Base-by-base conservation (phyloP, 2,113 vertebrate genomes). In the Hippocampus mohnikei region DNA sequence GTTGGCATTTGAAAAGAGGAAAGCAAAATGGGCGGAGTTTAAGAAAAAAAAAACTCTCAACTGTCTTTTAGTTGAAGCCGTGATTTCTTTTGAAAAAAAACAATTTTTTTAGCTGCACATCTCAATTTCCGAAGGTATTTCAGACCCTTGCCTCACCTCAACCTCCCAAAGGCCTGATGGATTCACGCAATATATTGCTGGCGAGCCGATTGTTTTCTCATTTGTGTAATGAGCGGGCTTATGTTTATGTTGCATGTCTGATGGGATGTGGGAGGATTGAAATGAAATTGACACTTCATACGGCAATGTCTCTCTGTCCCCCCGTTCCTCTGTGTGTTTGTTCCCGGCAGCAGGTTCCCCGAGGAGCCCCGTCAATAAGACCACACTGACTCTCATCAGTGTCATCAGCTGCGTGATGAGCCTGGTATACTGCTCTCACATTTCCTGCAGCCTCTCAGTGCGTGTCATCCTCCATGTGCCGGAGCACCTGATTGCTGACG, bases 311-410 rank as follows among this genome's bases (percentile, higher is more conserved):
- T 62, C 64, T 46, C 66, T 71, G 44, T 12, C 50, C 70, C 70
- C 33, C 61, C 72, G 10, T 16, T 53, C 63, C 40, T 56, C 23
- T 74, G 42, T 81, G 44, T 5, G 2, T 42, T 66, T 48, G 1
- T 16, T 23, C 40, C 70, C 63, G 76, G 62, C 75, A 92, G 92
- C 95, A 92, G 97, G 96, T 48, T 99, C 97, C 37, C 96, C 97
- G 0, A 90, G 97, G 48, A 98, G 96, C 86, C 96, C 97, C 0
- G 94, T 99, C 89, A 98, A 95, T 87, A 98, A 99, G 92, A 98
- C 96, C 80, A 98, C 96, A 1, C 91, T 99, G 90, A 99, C 96
- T 15, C 89, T 99, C 84, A 98, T 98, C 93, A 98, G 97, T 16
- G 87, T 99, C 86, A 94, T 95, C 18, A 97, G 96, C 90, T 99